A percentile compares a stretch with the other conserved stretches of the same genome.
Evolutionary conservation across 2,888 invertebrate genomes (phyloP).

Genomic region (Andrena haemorrhoa): DNA sequence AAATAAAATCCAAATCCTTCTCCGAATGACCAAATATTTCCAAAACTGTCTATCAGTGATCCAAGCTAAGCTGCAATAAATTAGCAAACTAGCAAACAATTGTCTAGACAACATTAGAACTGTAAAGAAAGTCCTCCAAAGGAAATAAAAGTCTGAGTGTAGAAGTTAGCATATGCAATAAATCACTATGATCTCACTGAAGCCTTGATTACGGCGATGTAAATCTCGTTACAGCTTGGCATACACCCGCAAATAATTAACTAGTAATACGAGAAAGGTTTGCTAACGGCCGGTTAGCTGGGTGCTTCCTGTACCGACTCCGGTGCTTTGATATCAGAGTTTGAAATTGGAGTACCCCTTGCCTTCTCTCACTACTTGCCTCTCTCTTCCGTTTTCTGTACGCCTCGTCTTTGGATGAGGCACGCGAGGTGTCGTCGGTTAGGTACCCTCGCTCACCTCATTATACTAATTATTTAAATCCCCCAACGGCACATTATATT

Average conservation of each 20-base stretch:
- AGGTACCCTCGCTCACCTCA: conserved; percentile 77
- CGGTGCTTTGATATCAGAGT: conserved; percentile 68
- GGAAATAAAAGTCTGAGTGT: neutral
- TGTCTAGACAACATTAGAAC: too few relatives aligned
- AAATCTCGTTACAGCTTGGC: conserved; percentile 77
- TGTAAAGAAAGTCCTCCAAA: neutral
- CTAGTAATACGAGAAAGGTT: conserved; percentile 82
- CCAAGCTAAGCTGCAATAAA: too few relatives aligned
- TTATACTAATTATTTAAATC: conserved; percentile 83
- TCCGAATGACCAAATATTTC: too few relatives aligned
- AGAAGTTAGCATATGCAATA: neutral
- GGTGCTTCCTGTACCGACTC: conserved; percentile 73
- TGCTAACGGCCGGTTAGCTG: conserved; percentile 76
- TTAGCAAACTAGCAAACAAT: too few relatives aligned
- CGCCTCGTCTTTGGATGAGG: conserved; percentile 51
- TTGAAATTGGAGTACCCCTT: conserved; percentile 80
- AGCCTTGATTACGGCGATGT: conserved; percentile 34
- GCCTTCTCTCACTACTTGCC: conserved; percentile 27
- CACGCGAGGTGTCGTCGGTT: conserved; percentile 65
- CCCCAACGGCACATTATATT: conserved; percentile 72
- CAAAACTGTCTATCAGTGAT: too few relatives aligned
- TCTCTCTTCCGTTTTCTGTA: conserved; percentile 14
- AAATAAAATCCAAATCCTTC: too few relatives aligned
- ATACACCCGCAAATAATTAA: conserved; percentile 82
- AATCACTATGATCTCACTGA: neutral